Base-by-base conservation (phyloP, 2,888 invertebrate genomes). In the Hirtodrosophila alboralis region DNA sequence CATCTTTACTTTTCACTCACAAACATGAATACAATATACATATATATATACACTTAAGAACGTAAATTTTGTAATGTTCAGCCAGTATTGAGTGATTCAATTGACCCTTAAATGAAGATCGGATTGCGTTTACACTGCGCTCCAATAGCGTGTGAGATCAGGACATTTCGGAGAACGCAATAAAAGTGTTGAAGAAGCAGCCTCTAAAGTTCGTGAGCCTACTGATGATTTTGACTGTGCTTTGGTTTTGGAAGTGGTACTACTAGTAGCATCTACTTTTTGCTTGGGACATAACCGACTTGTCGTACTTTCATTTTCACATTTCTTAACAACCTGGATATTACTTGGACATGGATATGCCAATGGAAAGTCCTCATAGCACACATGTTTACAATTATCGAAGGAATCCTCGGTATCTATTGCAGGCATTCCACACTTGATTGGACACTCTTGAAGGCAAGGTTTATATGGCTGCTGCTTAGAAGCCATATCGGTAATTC, bases 401-500 rank as follows among this genome's bases (percentile, higher is more conserved):
- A 79, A 67, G 14, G 62, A 62, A 1, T 68, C 68, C 0, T 6
- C 18, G n/a, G 51, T 72, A 0, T 54, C 53, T 0, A 51, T 16
- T 6, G 40, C 43, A 0, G 83, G 78, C 9, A 77, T 8, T 0
- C 65, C 69, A 1, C 48, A 62, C 9, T 52, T 51, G 5, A 52
- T 23, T n/a, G 71, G 71, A 8, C 52, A 54, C 4, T 41, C 30
- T 4, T 16, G 2, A 0, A 27, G 31, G 12, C 80, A 83, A 1
- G 59, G 47, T 10, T 63, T 34, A 9, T 59, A 64, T 0, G 69
- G 64, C 3, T 52, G 53, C 36, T 84, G 75, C 4, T 60, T 47
- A 3, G 66, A 44, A 2, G 75, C 85, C 60, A 79, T 54, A 47
- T 75, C 64, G 0, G 58, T 68, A 3, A 81, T 74, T 16, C 64